Evolutionary conservation across 1,140 invertebrate species (phyloP), one percentile per base, ranked within the genome.

Genomic region (Drosophila navojoa): DNA sequence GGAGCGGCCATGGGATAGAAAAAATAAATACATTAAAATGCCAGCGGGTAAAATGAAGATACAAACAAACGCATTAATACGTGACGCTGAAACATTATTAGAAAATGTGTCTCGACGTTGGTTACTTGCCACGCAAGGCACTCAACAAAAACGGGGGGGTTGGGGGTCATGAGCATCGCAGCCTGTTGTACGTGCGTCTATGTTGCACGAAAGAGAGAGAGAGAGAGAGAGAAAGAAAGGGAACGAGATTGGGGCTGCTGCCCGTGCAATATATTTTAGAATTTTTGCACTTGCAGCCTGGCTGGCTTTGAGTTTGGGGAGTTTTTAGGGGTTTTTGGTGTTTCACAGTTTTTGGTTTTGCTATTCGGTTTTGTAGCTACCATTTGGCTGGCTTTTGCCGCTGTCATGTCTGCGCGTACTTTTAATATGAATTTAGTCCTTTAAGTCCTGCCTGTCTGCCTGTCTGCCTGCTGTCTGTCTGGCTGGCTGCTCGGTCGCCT

Each of bases 61-160:
- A 87, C 82, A 90, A 90, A 90, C 87, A 90, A 89, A 90, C 87
- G 87, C 87, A 90, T 90, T 87, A 87, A 90, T 90, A 90, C 87
- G 87, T 90, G 87, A 90, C 79, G 79, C 82, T 87, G 79, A 69
- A 87, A 66, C 87, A 84, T 79, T 90, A 90, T 90, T 90, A 90
- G 87, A 90, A 90, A 90, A 87, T 78, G 81, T 84, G 84, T 89
- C 84, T 79, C 84, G 72, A 79, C 77, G 82, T 74, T 73, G 76
- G 79, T 86, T 86, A 78, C 78, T 87, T 89, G 78, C 70, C 67
- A 66, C 53, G 27, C 45, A 63, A 29, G 60, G 60, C 16, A 44
- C 66, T 54, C 50, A 55, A 22, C 42, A 10, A 44, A 40, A 44
- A 29, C n/a, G 29, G 38, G 45, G 15, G 29, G 29, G 7, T 42